Conservation (phyloP, 2,797 vertebrate species). For the Vireo griseus region DNA sequence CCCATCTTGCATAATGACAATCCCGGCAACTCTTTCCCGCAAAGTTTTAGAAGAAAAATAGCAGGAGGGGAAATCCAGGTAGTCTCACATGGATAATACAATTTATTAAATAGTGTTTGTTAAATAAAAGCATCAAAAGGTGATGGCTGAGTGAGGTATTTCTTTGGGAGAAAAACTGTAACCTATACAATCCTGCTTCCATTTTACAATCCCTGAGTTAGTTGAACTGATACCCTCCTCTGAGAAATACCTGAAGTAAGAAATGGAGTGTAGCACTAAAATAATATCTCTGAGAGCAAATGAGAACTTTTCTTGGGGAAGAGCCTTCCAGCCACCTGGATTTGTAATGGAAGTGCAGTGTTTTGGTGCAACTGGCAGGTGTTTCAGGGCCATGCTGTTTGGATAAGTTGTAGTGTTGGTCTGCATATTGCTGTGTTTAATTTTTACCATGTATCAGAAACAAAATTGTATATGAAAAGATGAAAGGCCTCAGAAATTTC, state of each 20-base stretch:
- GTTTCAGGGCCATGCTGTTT: background rate
- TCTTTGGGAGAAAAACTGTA: background rate
- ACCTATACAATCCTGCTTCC: background rate
- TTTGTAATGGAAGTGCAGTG: background rate
- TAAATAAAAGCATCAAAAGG: background rate
- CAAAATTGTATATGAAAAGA: background rate
- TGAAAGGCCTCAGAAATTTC: background rate
- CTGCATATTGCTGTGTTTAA: background rate
- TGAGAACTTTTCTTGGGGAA: background rate
- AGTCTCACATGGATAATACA: background rate
- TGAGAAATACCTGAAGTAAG: background rate
- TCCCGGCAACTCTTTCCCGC: background rate
- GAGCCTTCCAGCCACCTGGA: background rate
- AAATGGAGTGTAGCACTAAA: background rate
- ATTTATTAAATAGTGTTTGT: background rate
- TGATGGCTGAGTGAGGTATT: background rate
- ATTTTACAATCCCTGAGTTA: background rate
- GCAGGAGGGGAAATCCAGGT: background rate
- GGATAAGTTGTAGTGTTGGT: background rate
- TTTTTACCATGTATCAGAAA: background rate
- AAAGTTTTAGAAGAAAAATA: background rate
- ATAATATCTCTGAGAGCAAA: background rate
- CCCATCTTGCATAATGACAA: background rate
- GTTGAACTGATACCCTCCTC: background rate
- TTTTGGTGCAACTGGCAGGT: background rate